Evolutionary conservation across 2,113 vertebrate species (phyloP), one percentile per base, ranked within the genome.

Genomic region (Scomber colias): DNA sequence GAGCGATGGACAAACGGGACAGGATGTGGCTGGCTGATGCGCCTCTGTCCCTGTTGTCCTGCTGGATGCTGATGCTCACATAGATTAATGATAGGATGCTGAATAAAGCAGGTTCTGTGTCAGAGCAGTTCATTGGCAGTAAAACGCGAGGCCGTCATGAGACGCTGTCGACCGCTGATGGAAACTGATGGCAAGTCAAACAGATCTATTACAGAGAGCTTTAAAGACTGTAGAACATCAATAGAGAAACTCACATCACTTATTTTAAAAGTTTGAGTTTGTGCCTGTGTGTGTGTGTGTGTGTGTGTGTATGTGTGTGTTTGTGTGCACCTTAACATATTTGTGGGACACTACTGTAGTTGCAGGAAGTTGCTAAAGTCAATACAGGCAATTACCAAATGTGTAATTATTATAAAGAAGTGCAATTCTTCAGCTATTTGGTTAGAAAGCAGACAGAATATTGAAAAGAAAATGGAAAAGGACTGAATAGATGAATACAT

Each of bases 61-160:
- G 91, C 94, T 95, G 92, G 93, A 80, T 74, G 87, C 90, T 94
- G 90, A 87, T 92, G 93, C 91, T 94, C 94, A 94, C 95, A 94
- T 94, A 96, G 96, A 97, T 96, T 96, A 96, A 96, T 97, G 95
- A 95, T 94, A 83, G 82, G 92, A 91, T 86, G 92, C 89, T 91
- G 94, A 94, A 95, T 93, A 92, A 96, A 95, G 93, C 89, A 74
- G 69, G 44, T 63, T 44, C 92, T 86, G 71, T 69, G 76, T 73
- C 31, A 7, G 48, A 88, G 91, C 77, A 92, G 93, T 92, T 94
- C 95, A 95, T 92, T 69, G 94, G 92, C 95, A 94, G 95, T 96
- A 95, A 97, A 96, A 95, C 88, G 92, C 71, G 0, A 85, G 86
- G 61, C 75, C 55, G 81, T 86, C 44, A 77, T 91, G 91, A 91